Conservation (phyloP, 2,888 invertebrate genomes). For the Neelides folsomi region DNA sequence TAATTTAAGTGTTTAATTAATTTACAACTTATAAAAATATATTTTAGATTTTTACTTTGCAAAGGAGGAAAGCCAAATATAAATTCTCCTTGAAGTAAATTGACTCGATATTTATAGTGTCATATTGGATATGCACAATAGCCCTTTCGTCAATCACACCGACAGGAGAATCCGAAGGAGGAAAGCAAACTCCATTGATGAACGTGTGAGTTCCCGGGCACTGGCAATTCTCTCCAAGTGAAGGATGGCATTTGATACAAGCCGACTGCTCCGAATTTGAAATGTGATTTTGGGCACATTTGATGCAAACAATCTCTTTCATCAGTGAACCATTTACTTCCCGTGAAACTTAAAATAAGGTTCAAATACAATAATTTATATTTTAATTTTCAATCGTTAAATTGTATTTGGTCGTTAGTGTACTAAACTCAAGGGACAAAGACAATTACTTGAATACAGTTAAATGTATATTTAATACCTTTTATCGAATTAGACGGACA, state of each 20-base stretch:
- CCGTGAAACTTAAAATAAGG: slow-evolving; percentile 11
- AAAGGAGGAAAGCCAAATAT: slow-evolving; percentile 38
- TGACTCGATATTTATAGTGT: slow-evolving; percentile 35
- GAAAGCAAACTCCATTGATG: slow-evolving; percentile 37
- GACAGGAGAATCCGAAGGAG: slow-evolving; percentile 34
- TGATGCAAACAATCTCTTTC: slow-evolving; percentile 4
- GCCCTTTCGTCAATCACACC: slow-evolving; percentile 37
- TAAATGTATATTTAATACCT: slow-evolving; percentile 12
- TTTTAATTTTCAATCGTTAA: too few relatives aligned
- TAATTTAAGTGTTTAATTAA: too few relatives aligned
- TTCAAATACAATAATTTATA: too few relatives aligned
- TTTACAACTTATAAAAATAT: slow-evolving; percentile 30
- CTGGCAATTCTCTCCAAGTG: slow-evolving; percentile 33
- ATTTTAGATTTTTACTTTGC: slow-evolving; percentile 37
- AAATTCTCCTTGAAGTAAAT: slow-evolving; percentile 39
- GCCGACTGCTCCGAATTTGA: slow-evolving; percentile 5
- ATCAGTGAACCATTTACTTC: slow-evolving; percentile 12
- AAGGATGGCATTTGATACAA: slow-evolving; percentile 38
- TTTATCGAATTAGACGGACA: slow-evolving; percentile 24
- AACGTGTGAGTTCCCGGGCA: slow-evolving; percentile 37
- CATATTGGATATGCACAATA: too few relatives aligned
- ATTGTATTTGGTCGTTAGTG: too few relatives aligned
- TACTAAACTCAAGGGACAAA: neutral
- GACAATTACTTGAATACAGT: neutral
- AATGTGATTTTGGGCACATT: neutral